Base-by-base conservation (phyloP, 1,140 invertebrate species). In the Nylanderia fulva region DNA sequence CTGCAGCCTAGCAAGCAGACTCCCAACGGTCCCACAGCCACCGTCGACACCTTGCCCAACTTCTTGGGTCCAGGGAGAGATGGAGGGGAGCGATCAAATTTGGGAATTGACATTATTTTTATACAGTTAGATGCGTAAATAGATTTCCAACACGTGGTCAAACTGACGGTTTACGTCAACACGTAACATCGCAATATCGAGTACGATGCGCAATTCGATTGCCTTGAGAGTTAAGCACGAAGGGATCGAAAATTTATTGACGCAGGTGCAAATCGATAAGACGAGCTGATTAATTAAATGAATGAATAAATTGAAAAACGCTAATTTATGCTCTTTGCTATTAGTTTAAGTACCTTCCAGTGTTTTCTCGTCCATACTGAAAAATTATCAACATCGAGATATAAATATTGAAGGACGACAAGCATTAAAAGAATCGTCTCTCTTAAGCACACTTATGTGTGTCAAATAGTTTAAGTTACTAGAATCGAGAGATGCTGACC, bases 41-140 rank as follows among this genome's bases (percentile, higher is more conserved):
- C 90, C 85, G 89, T 90, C 91, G 91, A 92, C 92, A 93, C 92
- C 92, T 93, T 93, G 89, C 91, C 87, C 80, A 87, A 87, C 88
- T 85, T 89, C 69, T 85, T 58, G 69, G 76, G 13, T 13, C 29
- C 56, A 13, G 27, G 33, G 9, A 15, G 72, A 8, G 39, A 42
- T 33, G 39, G 39, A 45, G 13, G 13, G 48, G 13, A 42, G 42
- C 11, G 29, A 68, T 42, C 21, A 71, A 88, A 71, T 74, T 48
- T 13, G 8, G 11, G 45, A 60, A 83, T 72, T 76, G 54, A 84
- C 33, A 69, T 85, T 84, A 45, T 68, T 61, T 45, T 64, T 33
- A 7, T 21, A 29, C 7, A 13, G 21, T 27, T 45, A 42, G 45
- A 72, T 48, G 5, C 15, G 7, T 15, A 2, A 15, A 18, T 15